A percentile compares a stretch with the other conserved stretches of the same genome.
phyloP scores from a whole-genome alignment of 2,888 invertebrate genomes.

The Masnerella sp. region DNA sequence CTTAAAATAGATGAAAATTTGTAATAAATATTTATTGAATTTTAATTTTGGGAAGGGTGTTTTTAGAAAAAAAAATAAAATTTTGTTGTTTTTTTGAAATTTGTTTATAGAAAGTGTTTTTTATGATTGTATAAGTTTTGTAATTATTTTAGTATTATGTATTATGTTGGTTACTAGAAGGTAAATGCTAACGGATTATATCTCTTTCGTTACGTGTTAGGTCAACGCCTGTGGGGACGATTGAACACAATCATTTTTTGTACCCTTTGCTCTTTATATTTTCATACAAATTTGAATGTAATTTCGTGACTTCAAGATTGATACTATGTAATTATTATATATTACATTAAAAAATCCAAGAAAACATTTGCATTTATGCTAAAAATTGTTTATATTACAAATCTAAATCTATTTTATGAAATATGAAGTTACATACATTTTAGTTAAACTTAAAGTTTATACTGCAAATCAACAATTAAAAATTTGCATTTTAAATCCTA shows the following conservation, averaged over 20 bases:
- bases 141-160: no score
- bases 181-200: slow-evolving; percentile 36
- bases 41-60: no score
- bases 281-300: slow-evolving; percentile 33
- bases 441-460: no score
- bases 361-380: no score
- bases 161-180: slow-evolving; percentile 10
- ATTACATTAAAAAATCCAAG: no score
- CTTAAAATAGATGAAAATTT: no score
- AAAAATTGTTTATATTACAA: no score
- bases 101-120: slow-evolving; percentile 12
- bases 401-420: no score
- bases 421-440: background rate
- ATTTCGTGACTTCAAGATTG: slow-evolving; percentile 34
- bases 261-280: slow-evolving; percentile 36
- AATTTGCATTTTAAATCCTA: background rate
- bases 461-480: background rate
- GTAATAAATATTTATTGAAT: no score
- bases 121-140: no score
- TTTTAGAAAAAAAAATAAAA: no score
- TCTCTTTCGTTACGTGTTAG: slow-evolving; percentile 46
- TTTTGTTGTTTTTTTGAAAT: no score
- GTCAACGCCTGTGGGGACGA: slow-evolving; percentile 42
- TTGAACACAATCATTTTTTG: slow-evolving; percentile 23
- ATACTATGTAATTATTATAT: slow-evolving; percentile 22